These are phyloP conservation scores for Pseudomyrmex concolor DNA, from an alignment of 1,140 invertebrate species.

Conservation along the genomic window DNA sequence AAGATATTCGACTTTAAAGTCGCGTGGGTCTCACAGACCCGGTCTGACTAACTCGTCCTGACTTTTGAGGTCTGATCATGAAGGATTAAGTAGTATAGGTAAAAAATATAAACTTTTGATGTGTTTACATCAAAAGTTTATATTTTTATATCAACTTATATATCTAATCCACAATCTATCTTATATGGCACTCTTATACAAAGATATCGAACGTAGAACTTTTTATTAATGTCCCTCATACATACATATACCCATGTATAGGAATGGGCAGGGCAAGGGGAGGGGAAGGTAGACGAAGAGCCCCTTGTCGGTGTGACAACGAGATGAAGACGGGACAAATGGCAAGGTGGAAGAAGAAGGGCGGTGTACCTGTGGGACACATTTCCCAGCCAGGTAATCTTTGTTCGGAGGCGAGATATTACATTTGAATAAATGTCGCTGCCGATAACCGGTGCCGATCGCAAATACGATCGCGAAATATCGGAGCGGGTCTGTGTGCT, in stretches of 20 bases:
- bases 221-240: constrained; percentile 48
- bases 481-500: constrained; percentile 58
- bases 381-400: constrained; percentile 83
- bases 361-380: constrained; percentile 79
- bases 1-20: no score
- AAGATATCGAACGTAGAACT: not conserved
- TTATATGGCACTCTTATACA: not conserved
- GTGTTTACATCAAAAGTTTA: not conserved
- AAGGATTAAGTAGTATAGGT: no score
- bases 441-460: constrained; percentile 78
- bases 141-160: not conserved
- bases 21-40: no score
- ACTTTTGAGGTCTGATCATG: no score
- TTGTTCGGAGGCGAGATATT: constrained; percentile 83
- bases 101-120: not conserved
- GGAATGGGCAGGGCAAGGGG: not conserved
- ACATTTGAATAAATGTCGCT: constrained; percentile 85
- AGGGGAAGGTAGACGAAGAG: not conserved
- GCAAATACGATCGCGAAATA: constrained; percentile 77
- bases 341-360: constrained; percentile 40
- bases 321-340: constrained; percentile 30
- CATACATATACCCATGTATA: not conserved
- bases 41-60: no score
- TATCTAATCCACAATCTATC: not conserved
- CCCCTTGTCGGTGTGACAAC: constrained; percentile 13